Conservation (phyloP, 2,797 vertebrate genomes). For the Sternarchorhynchus goeldii region DNA sequence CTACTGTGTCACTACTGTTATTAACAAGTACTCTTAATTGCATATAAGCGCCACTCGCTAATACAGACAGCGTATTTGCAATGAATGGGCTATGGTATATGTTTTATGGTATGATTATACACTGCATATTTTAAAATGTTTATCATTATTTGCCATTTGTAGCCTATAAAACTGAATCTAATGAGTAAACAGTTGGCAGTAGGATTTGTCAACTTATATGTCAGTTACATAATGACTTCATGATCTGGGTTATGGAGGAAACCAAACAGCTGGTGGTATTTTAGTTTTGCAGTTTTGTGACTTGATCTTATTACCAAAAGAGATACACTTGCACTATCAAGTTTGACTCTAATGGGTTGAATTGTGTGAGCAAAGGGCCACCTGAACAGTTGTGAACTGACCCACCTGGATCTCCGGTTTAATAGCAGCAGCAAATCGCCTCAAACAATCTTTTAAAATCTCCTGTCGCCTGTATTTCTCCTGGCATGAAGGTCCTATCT, state of each 20-base stretch:
- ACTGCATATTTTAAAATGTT: too few species aligned
- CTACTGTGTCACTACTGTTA: too few species aligned
- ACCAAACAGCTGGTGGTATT: not conserved
- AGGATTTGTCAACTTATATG: not conserved
- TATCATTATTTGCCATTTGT: too few species aligned
- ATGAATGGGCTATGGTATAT: too few species aligned
- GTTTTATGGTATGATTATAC: too few species aligned
- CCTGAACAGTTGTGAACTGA: not conserved
- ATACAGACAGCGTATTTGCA: too few species aligned
- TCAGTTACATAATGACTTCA: not conserved
- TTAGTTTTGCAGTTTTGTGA: not conserved
- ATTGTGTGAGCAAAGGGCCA: not conserved
- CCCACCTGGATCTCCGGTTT: slow-evolving; percentile 6
- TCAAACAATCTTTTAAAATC: slow-evolving; percentile 11
- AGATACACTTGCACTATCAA: not conserved
- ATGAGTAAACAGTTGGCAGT: too few species aligned
- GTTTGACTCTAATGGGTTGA: not conserved
- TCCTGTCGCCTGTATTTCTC: slow-evolving; percentile 1
- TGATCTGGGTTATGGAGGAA: too few species aligned
- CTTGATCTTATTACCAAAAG: not conserved
- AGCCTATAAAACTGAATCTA: too few species aligned
- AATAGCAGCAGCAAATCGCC: slow-evolving; percentile 1
- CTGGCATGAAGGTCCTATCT: not conserved
- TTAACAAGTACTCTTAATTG: too few species aligned
- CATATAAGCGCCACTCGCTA: too few species aligned